Base-by-base conservation (phyloP, 2,797 vertebrate species). In the Thamnophis elegans region DNA sequence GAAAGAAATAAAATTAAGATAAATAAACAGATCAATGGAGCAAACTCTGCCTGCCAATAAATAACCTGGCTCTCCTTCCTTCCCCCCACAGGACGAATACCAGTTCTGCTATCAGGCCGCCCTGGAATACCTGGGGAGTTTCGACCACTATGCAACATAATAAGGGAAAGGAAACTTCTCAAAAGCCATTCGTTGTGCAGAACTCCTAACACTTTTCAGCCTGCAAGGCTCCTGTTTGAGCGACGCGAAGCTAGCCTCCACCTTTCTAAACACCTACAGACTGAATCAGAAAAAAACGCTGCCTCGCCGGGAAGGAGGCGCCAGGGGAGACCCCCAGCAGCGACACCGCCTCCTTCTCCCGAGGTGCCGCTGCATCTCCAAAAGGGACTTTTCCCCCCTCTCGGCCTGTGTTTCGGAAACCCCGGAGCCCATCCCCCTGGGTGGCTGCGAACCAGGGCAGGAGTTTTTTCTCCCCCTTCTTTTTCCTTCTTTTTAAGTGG, bases 121-220 rank as follows among this genome's bases (percentile, higher is more conserved):
- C 89, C 98, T 99, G 97, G 99, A 99, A 96, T 99, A 99, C 97
- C 98, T 99, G 97, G 99, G 99, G 96, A 99, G 99, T 97, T 99
- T 99, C 97, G 99, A 99, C 98, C 99, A 99, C 99, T 99, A 99
- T 99, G 99, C 99, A 99, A 99, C 99, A 98, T 99, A 99, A 99
- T 54, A 65, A 22, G 12, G 28, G 53, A 12, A 82, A 3, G 16
- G 56, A 78, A 78, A 54, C 26, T 60, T 16, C 47, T 51, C 82
- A 85, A 98, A 99, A 99, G 98, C 99, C 99, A 99, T 99, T 97
- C 22, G 94, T 96, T 96, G 97, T 97, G 95, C 96, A 92, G 90
- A 95, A 95, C 96, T 96, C 96, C 96, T 94, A 97, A 97, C 97
- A 97, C 97, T 94, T 97, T 94, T 14, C 60, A 96, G 97, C 95